These are phyloP conservation scores for Stomatorhinus walkeri DNA, from an alignment of 2,797 vertebrate species.

Conservation along the genomic window DNA sequence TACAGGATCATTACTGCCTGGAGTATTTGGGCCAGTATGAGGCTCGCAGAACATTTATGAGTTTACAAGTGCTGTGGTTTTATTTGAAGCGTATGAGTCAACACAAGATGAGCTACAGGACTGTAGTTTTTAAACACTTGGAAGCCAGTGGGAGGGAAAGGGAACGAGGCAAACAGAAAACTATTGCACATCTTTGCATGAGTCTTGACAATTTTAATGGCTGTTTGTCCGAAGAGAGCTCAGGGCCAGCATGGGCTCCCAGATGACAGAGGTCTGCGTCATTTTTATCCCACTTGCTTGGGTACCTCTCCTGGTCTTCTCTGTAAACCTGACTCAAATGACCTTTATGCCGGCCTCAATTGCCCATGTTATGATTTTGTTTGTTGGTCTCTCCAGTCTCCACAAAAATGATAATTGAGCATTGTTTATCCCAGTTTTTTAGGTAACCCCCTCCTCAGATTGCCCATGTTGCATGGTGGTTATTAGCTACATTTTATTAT, in stretches of 20 bases:
- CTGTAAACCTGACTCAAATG: not conserved
- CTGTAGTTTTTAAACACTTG: not conserved
- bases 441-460: not conserved
- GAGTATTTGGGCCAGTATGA: not conserved
- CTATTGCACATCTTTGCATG: not conserved
- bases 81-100: constrained; percentile 1
- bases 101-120: not conserved
- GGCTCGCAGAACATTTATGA: not conserved
- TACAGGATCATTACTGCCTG: not conserved
- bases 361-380: not conserved
- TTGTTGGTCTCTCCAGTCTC: not conserved
- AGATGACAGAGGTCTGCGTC: not conserved
- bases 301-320: not conserved
- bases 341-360: not conserved
- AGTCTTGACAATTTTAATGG: not conserved
- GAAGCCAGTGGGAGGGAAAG: not conserved
- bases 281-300: not conserved
- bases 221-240: not conserved
- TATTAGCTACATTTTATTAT: not conserved
- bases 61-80: not conserved
- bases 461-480: not conserved
- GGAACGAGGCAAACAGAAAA: not conserved
- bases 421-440: not conserved
- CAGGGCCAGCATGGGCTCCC: not conserved
- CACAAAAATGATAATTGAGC: not conserved